Base-by-base conservation (phyloP, 1,140 invertebrate species). In the Carcinoscorpius rotundicauda region DNA sequence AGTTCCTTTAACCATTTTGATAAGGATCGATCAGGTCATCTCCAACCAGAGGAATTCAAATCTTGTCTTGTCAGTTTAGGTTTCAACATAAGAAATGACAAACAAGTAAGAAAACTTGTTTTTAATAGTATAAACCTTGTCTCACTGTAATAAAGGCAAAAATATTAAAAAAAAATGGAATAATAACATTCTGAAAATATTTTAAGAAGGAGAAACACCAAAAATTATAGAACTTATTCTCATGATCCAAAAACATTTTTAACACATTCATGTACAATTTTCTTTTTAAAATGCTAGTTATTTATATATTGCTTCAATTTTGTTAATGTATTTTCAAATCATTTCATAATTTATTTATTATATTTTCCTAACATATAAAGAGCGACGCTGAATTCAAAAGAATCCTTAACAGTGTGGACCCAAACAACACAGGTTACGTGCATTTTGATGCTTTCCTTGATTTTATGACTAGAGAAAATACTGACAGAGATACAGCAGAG, bases 1-100 rank as follows among this genome's bases (percentile, higher is more conserved):
- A 87, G 88, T 71, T 97, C 93, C 68, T 99, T 99, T 83, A 97
- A 97, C 80, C 96, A 99, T 82, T 99, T 99, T 78, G 97, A 99
- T 82, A 98, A 98, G 82, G 97, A 95, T 77, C 86, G 93, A 75
- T 93, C 90, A 58, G 90, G 95, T 59, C 86, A 91, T 72, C 80
- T 99, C 63, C 87, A 93, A 69, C 93, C 93, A 49, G 96, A 99
- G 76, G 97, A 99, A 80, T 97, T 98, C 80, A 98, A 97, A 78
- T 96, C 94, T 52, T 99, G 96, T 77, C 83, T 99, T 48, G 93
- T 99, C 66, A 96, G 93, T 53, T 79, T 99, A 64, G 97, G 97
- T 64, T 98, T 98, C 78, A 97, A 93, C 70, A 97, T 98, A 76
- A 89, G 94, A 73, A 97, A 98, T 77, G 96, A 98, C 75, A 84